Conservation (phyloP, 2,797 vertebrate species). For the Enteromius mattozi region DNA sequence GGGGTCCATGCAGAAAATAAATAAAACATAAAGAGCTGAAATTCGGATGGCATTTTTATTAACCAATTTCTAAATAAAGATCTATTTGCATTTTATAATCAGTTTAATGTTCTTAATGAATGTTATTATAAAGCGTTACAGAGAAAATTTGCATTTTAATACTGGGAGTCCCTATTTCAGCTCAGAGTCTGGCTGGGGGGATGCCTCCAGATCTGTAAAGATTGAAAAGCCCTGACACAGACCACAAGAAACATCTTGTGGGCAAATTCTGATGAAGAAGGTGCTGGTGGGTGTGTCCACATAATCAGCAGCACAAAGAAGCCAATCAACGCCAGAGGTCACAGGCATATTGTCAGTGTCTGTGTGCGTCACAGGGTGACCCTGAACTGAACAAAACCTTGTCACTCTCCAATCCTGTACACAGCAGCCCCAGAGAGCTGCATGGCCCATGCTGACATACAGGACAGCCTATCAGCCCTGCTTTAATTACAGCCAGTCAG, state of each 20-base stretch:
- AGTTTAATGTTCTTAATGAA: slow-evolving; percentile 18
- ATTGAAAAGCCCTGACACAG: not conserved
- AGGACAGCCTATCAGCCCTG: slow-evolving; percentile 50
- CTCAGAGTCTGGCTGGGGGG: slow-evolving; percentile 10
- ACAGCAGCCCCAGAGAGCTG: slow-evolving; percentile 32
- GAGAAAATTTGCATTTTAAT: slow-evolving; percentile 25
- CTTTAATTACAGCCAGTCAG: slow-evolving; percentile 60
- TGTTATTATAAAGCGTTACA: not conserved
- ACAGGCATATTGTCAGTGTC: not conserved
- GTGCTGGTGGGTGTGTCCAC: not conserved
- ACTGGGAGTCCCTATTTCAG: not conserved
- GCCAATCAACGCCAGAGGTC: slow-evolving; percentile 43
- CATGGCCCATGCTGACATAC: slow-evolving; percentile 50
- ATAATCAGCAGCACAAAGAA: slow-evolving; percentile 50
- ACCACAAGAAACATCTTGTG: slow-evolving; percentile 2
- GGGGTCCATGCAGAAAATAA: slow-evolving; percentile 14
- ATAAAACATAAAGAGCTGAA: slow-evolving; percentile 15
- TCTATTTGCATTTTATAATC: slow-evolving; percentile 25
- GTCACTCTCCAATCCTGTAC: slow-evolving; percentile 43
- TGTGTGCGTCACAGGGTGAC: slow-evolving; percentile 27
- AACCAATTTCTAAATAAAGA: not conserved
- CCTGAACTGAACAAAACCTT: slow-evolving; percentile 47
- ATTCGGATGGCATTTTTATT: slow-evolving; percentile 1
- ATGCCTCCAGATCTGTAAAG: not conserved
- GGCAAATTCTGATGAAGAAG: slow-evolving; percentile 1